These are phyloP conservation scores for Meloidogyne hapla DNA, from an alignment of 1,140 invertebrate genomes.

Conservation along the genomic window DNA sequence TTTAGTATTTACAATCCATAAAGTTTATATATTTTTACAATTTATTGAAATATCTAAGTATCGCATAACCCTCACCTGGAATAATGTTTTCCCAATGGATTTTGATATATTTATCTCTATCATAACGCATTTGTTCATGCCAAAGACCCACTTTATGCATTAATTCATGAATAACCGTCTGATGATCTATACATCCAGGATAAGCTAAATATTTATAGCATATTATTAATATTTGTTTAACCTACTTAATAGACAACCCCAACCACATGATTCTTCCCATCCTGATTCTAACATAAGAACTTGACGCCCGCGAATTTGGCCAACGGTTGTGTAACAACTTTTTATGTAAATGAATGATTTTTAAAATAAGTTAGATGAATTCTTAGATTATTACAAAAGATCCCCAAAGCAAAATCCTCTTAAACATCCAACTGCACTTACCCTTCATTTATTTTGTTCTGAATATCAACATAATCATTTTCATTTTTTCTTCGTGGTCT, in stretches of 20 bases:
- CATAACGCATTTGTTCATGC: slow-evolving; percentile 55
- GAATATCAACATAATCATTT: slow-evolving; percentile 37
- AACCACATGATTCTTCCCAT: slow-evolving; percentile 16
- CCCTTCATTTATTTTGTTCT: slow-evolving; percentile 32
- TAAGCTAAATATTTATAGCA: background rate
- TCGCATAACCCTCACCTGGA: slow-evolving; percentile 16
- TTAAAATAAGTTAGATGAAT: too few species aligned
- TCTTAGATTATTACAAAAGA: too few species aligned
- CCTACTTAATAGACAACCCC: slow-evolving; percentile 16
- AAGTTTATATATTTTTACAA: too few species aligned
- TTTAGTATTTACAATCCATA: background rate
- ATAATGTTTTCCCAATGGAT: slow-evolving; percentile 62
- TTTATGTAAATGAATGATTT: background rate
- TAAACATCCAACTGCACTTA: slow-evolving; percentile 5
- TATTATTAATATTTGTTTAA: background rate
- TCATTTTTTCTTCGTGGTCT: slow-evolving; percentile 17
- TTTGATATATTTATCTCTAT: slow-evolving; percentile 60
- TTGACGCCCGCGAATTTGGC: slow-evolving; percentile 30
- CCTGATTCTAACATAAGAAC: slow-evolving; percentile 42
- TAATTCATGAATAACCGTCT: slow-evolving; percentile 47
- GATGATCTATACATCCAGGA: slow-evolving; percentile 42
- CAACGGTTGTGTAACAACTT: slow-evolving; percentile 44
- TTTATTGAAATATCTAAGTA: too few species aligned
- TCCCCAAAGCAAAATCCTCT: too few species aligned
- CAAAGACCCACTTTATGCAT: slow-evolving; percentile 39